phyloP scores from a whole-genome alignment of 2,113 vertebrate genomes.

The Lagenorhynchus albirostris region DNA sequence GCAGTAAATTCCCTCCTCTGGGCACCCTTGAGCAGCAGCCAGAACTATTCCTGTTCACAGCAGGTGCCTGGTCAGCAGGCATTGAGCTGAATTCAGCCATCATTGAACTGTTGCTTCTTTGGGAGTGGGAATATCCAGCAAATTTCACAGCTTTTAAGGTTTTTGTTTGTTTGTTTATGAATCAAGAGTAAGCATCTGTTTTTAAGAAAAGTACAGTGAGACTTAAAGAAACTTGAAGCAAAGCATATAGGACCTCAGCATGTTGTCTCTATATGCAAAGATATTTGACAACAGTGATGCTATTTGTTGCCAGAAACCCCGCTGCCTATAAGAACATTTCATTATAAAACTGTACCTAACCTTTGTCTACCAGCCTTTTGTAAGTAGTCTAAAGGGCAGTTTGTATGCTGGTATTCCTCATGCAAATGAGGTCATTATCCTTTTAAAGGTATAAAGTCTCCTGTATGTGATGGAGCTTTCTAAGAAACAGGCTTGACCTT shows the following conservation, averaged over 20 bases:
- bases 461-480: constrained; percentile 32
- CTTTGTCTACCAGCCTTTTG: constrained; percentile 47
- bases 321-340: constrained; percentile 32
- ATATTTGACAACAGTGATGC: constrained; percentile 26
- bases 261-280: not conserved
- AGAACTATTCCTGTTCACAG: not conserved
- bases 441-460: constrained; percentile 67
- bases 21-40: not conserved
- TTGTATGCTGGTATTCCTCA: constrained; percentile 58
- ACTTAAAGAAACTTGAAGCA: not conserved
- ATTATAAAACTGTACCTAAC: not conserved
- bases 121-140: not conserved
- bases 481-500: constrained; percentile 70
- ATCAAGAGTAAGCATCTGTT: not conserved
- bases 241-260: not conserved
- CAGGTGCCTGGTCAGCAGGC: not conserved
- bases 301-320: not conserved
- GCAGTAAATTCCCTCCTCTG: no score
- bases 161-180: not conserved
- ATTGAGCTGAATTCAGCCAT: not conserved
- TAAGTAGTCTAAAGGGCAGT: constrained; percentile 44
- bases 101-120: not conserved
- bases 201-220: not conserved
- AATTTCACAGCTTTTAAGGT: constrained; percentile 1
- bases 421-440: constrained; percentile 75